Conservation (phyloP, 2,797 vertebrate genomes). For the Cyclura pinguis region DNA sequence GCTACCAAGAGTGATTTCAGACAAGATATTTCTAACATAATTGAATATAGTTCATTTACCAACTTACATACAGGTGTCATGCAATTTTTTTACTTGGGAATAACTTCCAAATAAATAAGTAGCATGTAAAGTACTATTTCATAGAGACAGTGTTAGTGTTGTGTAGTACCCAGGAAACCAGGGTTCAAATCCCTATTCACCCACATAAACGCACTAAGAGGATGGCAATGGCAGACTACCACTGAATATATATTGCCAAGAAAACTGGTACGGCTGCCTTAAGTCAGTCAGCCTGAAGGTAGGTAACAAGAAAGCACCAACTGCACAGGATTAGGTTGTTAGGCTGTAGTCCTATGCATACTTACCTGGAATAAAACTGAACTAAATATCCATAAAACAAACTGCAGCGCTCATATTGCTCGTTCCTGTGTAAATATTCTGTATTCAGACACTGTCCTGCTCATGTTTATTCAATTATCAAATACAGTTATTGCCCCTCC, state of each 20-base stretch:
- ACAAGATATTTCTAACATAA: background rate
- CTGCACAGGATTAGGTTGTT: too few species aligned
- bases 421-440: background rate
- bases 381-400: background rate
- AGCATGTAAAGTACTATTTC: too few species aligned
- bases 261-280: too few species aligned
- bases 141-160: too few species aligned
- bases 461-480: background rate
- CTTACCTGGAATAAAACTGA: background rate
- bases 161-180: too few species aligned
- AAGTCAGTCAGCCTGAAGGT: too few species aligned
- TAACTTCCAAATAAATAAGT: background rate
- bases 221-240: too few species aligned
- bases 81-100: background rate
- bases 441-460: background rate
- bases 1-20: background rate
- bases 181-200: too few species aligned
- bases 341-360: background rate
- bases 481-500: background rate
- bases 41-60: background rate
- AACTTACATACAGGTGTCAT: too few species aligned
- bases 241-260: too few species aligned
- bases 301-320: too few species aligned
- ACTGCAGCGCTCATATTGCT: background rate
- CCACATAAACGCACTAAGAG: too few species aligned